These are phyloP conservation scores for Polyommatus iphigenia DNA, from an alignment of 2,888 invertebrate species.

Conservation along the genomic window DNA sequence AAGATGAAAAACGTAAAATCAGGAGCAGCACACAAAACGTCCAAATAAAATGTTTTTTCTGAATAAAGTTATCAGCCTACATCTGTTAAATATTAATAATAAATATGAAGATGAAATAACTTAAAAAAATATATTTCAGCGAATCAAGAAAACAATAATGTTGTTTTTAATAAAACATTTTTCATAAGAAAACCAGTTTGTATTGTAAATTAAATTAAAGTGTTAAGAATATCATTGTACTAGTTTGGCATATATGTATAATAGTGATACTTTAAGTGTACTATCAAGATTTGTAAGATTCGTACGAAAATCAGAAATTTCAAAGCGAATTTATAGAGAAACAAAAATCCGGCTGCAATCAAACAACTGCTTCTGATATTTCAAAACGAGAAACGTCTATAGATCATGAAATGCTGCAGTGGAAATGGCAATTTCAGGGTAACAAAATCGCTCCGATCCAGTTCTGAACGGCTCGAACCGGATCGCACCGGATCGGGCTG, in stretches of 20 bases:
- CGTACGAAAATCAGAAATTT: background rate
- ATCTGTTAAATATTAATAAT: too few species aligned
- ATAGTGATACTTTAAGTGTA: background rate
- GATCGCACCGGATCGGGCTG: constrained; percentile 47
- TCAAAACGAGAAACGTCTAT: constrained; percentile 28
- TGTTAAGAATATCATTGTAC: too few species aligned
- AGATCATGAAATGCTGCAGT: constrained; percentile 29
- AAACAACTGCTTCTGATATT: constrained; percentile 26
- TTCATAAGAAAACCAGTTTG: too few species aligned
- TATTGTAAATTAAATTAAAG: too few species aligned
- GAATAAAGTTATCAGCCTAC: too few species aligned
- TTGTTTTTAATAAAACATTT: too few species aligned
- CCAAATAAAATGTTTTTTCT: background rate
- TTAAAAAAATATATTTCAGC: too few species aligned
- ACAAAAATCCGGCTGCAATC: constrained; percentile 21
- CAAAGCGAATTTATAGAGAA: background rate
- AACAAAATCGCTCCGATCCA: constrained; percentile 46
- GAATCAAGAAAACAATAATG: too few species aligned
- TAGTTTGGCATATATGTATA: too few species aligned
- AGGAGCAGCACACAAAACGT: background rate
- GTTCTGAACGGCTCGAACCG: constrained; percentile 51
- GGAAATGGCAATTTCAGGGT: constrained; percentile 31
- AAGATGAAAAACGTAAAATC: background rate
- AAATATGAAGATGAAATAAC: too few species aligned
- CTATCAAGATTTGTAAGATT: background rate